Conservation (phyloP, 2,113 vertebrate species). For the Epinephelus lanceolatus region DNA sequence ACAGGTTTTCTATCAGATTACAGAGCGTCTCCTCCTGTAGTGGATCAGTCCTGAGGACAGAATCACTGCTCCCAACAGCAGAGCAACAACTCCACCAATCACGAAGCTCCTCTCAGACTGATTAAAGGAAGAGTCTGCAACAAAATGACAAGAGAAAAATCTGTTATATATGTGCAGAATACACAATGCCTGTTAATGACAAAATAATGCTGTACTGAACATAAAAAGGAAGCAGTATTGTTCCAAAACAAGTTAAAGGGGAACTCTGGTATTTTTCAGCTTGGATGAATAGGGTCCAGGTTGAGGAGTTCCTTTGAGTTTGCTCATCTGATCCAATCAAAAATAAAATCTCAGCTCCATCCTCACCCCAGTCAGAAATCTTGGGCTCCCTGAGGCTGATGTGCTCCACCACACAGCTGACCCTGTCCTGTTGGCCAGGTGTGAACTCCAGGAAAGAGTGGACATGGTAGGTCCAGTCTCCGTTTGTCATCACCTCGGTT, state of each 20-base stretch:
- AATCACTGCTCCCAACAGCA: constrained; percentile 15
- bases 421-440: neutral
- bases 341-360: neutral
- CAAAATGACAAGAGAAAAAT: neutral
- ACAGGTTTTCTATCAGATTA: too few species aligned
- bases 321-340: too few species aligned
- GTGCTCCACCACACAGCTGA: constrained; percentile 35
- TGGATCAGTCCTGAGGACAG: constrained; percentile 5
- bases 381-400: neutral
- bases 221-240: too few species aligned
- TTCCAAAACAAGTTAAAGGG: too few species aligned
- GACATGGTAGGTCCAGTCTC: constrained; percentile 28
- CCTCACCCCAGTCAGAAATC: constrained; percentile 19
- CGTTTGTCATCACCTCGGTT: neutral
- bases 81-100: constrained; percentile 7
- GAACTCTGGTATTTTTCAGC: too few species aligned
- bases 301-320: too few species aligned
- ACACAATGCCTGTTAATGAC: too few species aligned
- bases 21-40: neutral
- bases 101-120: neutral
- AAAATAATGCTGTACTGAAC: too few species aligned
- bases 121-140: constrained; percentile 16
- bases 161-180: too few species aligned
- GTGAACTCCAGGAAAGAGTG: constrained; percentile 34
- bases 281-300: too few species aligned